phyloP scores from a whole-genome alignment of 1,140 invertebrate genomes.

The Bombus confusus region DNA sequence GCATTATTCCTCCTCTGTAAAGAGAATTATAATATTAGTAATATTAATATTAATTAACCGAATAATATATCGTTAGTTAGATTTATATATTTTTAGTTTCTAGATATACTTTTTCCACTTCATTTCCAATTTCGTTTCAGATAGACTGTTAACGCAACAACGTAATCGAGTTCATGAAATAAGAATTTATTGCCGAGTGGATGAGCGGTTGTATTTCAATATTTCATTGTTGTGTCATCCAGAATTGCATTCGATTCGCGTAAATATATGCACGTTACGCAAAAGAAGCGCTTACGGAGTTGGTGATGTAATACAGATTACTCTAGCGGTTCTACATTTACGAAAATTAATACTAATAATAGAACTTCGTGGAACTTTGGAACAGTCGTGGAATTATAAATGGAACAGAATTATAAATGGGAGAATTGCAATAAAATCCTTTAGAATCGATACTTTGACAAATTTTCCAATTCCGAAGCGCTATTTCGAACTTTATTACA shows the following conservation, averaged over 20 bases:
- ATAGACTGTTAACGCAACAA: no score
- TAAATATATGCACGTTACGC: conserved; percentile 15
- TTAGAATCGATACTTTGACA: background rate
- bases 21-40: background rate
- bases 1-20: background rate
- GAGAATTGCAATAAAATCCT: background rate
- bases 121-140: background rate
- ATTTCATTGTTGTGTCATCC: conserved; percentile 13
- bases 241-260: conserved; percentile 12
- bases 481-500: background rate
- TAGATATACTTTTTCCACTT: background rate
- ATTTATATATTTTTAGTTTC: no score
- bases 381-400: no score
- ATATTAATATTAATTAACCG: background rate
- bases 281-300: conserved; percentile 43
- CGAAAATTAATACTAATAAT: background rate
- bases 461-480: background rate
- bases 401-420: background rate
- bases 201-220: conserved; percentile 5
- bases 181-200: background rate
- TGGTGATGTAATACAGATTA: conserved; percentile 5
- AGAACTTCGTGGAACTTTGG: background rate
- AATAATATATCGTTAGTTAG: background rate
- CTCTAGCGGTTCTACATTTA: background rate
- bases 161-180: background rate